Percentiles rank a stretch among this genome's conserved stretches.
These are phyloP conservation scores for Aelia acuminata DNA, from an alignment of 2,888 invertebrate genomes.

Conservation along the genomic window DNA sequence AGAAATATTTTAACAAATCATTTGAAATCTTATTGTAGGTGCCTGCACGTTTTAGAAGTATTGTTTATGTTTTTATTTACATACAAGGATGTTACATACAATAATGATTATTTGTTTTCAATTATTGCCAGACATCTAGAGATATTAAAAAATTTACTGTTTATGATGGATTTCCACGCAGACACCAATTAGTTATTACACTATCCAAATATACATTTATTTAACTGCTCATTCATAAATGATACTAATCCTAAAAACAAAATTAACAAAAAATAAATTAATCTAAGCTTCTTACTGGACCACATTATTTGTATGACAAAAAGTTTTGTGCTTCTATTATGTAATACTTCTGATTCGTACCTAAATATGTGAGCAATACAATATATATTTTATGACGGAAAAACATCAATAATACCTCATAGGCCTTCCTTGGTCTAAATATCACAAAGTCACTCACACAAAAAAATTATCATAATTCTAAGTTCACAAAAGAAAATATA, in stretches of 20 bases:
- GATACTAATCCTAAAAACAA: conserved; percentile 9
- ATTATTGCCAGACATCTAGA: neutral
- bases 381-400: conserved; percentile 57
- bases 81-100: neutral
- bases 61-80: neutral
- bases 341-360: conserved; percentile 54
- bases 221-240: neutral
- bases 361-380: conserved; percentile 59
- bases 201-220: neutral
- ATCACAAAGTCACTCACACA: conserved; percentile 64
- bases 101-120: neutral
- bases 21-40: neutral
- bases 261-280: conserved; percentile 22
- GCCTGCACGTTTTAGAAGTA: conserved; percentile 29
- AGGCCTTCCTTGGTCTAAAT: conserved; percentile 63
- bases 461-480: conserved; percentile 54
- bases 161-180: neutral
- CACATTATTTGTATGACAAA: conserved; percentile 55
- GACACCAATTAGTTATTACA: neutral
- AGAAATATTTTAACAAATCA: neutral
- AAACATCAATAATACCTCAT: conserved; percentile 59
- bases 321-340: conserved; percentile 55
- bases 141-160: neutral
- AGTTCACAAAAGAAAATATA: conserved; percentile 60
- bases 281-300: conserved; percentile 40